Percentiles rank a stretch among this genome's conserved stretches.
Conservation (phyloP, 2,113 vertebrate species). For the Periophthalmus modestus region DNA sequence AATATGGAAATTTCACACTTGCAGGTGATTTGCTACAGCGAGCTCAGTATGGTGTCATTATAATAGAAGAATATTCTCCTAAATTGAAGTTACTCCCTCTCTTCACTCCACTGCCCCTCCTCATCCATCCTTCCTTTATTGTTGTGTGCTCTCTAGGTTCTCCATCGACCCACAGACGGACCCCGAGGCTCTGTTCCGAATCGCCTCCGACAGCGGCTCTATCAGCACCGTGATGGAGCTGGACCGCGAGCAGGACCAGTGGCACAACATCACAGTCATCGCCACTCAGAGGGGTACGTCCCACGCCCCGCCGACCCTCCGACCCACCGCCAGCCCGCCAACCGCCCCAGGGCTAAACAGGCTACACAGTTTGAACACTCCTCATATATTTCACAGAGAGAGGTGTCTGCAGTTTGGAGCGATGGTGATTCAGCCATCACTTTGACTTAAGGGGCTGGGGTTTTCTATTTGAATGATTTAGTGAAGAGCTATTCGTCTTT, state of each 20-base stretch:
- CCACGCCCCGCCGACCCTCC: slow-evolving; percentile 4
- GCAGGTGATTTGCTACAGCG: neutral
- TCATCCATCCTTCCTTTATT: neutral
- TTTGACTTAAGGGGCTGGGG: slow-evolving; percentile 25
- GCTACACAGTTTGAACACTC: neutral
- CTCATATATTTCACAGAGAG: slow-evolving; percentile 45
- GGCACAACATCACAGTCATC: slow-evolving; percentile 88
- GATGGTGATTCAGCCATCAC: slow-evolving; percentile 19
- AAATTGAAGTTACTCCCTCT: neutral
- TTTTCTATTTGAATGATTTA: slow-evolving; percentile 17
- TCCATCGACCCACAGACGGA: slow-evolving; percentile 87
- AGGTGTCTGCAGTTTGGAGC: slow-evolving; percentile 4
- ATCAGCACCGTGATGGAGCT: slow-evolving; percentile 82
- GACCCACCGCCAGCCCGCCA: slow-evolving; percentile 21
- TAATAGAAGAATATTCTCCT: neutral
- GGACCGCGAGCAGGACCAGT: slow-evolving; percentile 84
- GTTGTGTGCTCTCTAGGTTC: slow-evolving; percentile 70
- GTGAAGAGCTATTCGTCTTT: neutral
- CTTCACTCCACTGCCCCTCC: neutral
- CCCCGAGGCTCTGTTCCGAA: slow-evolving; percentile 84
- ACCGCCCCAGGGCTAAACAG: neutral
- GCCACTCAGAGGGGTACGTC: slow-evolving; percentile 87
- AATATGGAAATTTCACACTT: neutral
- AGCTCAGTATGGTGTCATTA: neutral
- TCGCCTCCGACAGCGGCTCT: slow-evolving; percentile 83